Conservation (phyloP, 2,888 invertebrate genomes). For the Achlya flavicornis region DNA sequence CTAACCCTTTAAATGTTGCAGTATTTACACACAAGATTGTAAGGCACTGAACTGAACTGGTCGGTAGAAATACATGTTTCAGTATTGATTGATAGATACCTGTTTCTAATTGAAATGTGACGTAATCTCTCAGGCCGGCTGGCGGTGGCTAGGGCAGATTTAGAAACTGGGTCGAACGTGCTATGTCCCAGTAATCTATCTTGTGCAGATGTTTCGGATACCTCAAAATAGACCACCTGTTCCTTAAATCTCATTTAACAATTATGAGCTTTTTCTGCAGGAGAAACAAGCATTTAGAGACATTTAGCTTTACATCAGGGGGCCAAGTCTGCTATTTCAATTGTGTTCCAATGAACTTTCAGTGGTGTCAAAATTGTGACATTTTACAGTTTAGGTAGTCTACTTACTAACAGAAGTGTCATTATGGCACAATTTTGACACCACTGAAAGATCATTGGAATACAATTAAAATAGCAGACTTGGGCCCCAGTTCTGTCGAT, state of each 20-base stretch:
- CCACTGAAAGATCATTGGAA: no score
- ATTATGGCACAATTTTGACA: no score
- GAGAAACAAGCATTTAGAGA: not conserved
- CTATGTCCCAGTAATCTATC: constrained; percentile 17
- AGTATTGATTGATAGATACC: constrained; percentile 10
- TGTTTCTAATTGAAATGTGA: constrained; percentile 46
- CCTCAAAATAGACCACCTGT: constrained; percentile 11
- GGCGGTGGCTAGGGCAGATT: constrained; percentile 33
- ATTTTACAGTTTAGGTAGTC: no score
- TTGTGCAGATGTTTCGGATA: constrained; percentile 6
- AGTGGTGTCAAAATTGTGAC: no score
- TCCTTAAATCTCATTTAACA: constrained; percentile 1
- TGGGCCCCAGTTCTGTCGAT: no score
- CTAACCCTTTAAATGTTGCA: not conserved
- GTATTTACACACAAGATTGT: not conserved
- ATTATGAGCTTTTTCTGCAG: not conserved
- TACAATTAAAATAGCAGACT: no score
- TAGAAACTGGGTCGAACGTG: constrained; percentile 55
- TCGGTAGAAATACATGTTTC: not conserved
- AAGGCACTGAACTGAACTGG: not conserved
- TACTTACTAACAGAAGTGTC: no score
- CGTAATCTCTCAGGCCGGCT: constrained; percentile 31
- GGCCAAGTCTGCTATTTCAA: no score
- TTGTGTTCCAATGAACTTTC: no score
- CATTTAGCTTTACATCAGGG: not conserved